Evolutionary conservation across 2,113 vertebrate genomes (phyloP).

Genomic region (Catharus fuscescens): DNA sequence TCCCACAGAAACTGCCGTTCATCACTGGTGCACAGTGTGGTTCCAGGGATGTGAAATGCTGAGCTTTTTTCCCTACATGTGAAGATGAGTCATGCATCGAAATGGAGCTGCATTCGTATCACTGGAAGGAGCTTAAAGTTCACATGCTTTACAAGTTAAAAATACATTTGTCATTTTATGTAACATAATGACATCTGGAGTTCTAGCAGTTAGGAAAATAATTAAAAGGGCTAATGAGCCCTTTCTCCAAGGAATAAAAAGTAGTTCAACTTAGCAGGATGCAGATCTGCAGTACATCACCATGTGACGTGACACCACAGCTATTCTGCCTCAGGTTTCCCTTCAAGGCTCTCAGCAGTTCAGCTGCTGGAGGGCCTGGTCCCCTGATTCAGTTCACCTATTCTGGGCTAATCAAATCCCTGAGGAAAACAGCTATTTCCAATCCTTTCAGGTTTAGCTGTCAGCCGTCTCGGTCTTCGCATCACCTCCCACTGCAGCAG

Average conservation of each 20-base stretch:
- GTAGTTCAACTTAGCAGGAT: constrained; percentile 12
- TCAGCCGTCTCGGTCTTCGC: neutral
- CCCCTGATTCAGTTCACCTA: neutral
- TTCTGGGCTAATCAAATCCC: constrained; percentile 12
- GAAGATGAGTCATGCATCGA: constrained; percentile 29
- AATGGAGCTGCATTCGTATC: constrained; percentile 14
- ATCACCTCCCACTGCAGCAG: neutral
- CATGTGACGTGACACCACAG: neutral
- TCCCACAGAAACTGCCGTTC: constrained; percentile 44
- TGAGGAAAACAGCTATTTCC: constrained; percentile 9
- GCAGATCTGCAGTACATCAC: neutral
- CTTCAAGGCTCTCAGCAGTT: constrained; percentile 3
- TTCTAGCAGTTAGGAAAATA: constrained; percentile 28
- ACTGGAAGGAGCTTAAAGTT: constrained; percentile 30
- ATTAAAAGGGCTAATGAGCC: constrained; percentile 61
- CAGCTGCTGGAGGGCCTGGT: neutral
- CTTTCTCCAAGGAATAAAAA: constrained; percentile 37
- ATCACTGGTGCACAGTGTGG: neutral
- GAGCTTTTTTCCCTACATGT: constrained; percentile 1
- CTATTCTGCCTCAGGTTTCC: constrained; percentile 34
- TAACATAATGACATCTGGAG: constrained; percentile 36
- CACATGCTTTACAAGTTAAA: constrained; percentile 50
- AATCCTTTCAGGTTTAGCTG: neutral
- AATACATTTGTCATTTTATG: constrained; percentile 56
- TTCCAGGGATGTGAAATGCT: neutral